Base-by-base conservation (phyloP, 2,888 invertebrate genomes). In the Aproaerema taeniolella region DNA sequence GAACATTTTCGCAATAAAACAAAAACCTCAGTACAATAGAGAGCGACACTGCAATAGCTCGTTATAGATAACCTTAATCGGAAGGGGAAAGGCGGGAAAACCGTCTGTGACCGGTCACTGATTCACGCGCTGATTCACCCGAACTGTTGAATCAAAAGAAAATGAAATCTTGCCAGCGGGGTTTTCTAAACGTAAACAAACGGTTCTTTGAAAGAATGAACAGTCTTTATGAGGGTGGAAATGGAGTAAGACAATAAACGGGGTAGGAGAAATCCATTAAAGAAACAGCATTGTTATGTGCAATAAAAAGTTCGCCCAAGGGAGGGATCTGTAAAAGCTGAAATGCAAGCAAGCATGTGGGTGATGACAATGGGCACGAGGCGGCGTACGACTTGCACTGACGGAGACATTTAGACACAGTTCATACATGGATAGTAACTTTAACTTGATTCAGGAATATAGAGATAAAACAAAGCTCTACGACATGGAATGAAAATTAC, bases 321-420 rank as follows among this genome's bases (percentile, higher is more conserved):
- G 32, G 31, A 41, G 42, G 41, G 43, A 31, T 31, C 39, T 39
- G 37, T 45, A 45, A 43, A 48, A 46, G 41, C 39, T 41, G 46
- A 52, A 50, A 69, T 59, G 63, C 65, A 69, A 68, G 60, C 65
- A 66, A 59, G 61, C 61, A 63, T 65, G 60, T 60, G 59, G 63
- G 55, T 52, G 56, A 50, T 46, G 51, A 70, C 68, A 71, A 67
- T 62, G 61, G 61, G 49, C 50, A 50, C 45, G 51, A 59, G 55
- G 55, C 10, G 2, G 26, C 13, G 37, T 10, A n/a, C 10, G 26
- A 30, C 31, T 24, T 59, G 61, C 62, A 63, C 59, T 60, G 65
- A 61, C 53, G 52, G 44, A 45, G 49, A 3, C n/a, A n/a, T n/a
- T n/a, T n/a, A n/a, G n/a, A n/a, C n/a, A n/a, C n/a, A n/a, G n/a